Conservation (phyloP, 2,888 invertebrate genomes). For the Hesperia comma region DNA sequence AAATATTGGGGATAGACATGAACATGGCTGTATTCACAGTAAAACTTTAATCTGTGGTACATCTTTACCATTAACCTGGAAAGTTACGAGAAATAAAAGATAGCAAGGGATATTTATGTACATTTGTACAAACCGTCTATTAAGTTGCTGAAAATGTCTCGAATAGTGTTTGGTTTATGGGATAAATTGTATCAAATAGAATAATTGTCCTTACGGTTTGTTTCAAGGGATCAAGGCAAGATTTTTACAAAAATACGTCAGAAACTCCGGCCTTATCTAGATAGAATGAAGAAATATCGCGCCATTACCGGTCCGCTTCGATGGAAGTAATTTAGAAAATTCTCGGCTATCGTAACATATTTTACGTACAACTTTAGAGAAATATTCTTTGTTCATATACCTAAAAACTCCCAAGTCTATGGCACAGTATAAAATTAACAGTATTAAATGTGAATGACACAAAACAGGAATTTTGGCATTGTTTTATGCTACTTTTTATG, state of each 20-base stretch:
- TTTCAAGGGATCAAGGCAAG: not conserved
- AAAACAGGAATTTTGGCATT: no score
- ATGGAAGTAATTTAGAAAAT: no score
- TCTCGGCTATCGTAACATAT: no score
- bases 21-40: constrained; percentile 41
- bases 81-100: constrained; percentile 24
- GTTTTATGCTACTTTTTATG: no score
- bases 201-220: not conserved
- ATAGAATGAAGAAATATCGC: no score
- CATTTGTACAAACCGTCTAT: constrained; percentile 7
- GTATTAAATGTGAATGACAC: no score
- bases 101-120: constrained; percentile 20
- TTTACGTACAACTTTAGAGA: no score
- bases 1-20: constrained; percentile 66
- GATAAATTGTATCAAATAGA: not conserved
- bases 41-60: constrained; percentile 46
- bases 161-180: not conserved
- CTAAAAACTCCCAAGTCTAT: no score
- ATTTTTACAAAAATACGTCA: not conserved
- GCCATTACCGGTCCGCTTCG: no score
- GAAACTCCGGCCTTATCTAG: not conserved
- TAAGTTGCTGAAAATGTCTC: not conserved
- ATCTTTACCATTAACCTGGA: constrained; percentile 20
- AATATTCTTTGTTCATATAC: no score
- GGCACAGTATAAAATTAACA: no score